Percentiles rank a stretch among this genome's conserved stretches.
These are phyloP conservation scores for Zelostemma sp. DNA, from an alignment of 1,140 invertebrate species.

Conservation along the genomic window DNA sequence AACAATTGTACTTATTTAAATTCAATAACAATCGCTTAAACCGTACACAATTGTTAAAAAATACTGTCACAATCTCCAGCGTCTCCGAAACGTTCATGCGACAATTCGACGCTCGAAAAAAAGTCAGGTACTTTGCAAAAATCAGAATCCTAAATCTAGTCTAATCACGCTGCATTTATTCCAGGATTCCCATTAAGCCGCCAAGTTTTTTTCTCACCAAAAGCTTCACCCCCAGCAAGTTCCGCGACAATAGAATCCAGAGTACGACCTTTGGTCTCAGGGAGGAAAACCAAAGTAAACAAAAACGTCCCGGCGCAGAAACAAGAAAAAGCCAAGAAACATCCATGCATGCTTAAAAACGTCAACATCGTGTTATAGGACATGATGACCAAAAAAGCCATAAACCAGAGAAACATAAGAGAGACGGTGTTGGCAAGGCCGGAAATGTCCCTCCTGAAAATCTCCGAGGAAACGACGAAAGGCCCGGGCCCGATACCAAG, in stretches of 20 bases:
- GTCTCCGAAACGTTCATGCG: too few relatives aligned
- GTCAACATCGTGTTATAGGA: slow-evolving; percentile 55
- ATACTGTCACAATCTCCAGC: too few relatives aligned
- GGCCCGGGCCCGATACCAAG: slow-evolving; percentile 71
- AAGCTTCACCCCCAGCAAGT: slow-evolving; percentile 46
- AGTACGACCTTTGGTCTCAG: slow-evolving; percentile 76
- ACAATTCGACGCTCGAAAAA: too few relatives aligned
- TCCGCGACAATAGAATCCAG: slow-evolving; percentile 72
- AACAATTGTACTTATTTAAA: too few relatives aligned
- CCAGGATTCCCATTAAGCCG: slow-evolving; percentile 1
- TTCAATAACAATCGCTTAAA: too few relatives aligned
- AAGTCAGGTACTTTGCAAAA: slow-evolving; percentile 1
- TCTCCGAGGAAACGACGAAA: slow-evolving; percentile 75
- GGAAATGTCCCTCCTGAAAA: slow-evolving; percentile 71
- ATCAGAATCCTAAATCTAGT: neutral
- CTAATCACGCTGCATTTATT: slow-evolving; percentile 16
- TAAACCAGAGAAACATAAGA: slow-evolving; percentile 67
- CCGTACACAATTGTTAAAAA: neutral
- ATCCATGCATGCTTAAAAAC: slow-evolving; percentile 55
- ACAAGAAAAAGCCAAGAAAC: slow-evolving; percentile 55
- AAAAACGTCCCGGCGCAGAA: slow-evolving; percentile 46
- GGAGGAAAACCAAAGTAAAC: slow-evolving; percentile 68
- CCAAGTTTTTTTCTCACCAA: slow-evolving; percentile 23
- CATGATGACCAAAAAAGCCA: slow-evolving; percentile 73
- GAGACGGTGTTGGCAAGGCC: slow-evolving; percentile 69